Conservation (phyloP, 2,888 invertebrate genomes). For the Argyresthia goedartella region DNA sequence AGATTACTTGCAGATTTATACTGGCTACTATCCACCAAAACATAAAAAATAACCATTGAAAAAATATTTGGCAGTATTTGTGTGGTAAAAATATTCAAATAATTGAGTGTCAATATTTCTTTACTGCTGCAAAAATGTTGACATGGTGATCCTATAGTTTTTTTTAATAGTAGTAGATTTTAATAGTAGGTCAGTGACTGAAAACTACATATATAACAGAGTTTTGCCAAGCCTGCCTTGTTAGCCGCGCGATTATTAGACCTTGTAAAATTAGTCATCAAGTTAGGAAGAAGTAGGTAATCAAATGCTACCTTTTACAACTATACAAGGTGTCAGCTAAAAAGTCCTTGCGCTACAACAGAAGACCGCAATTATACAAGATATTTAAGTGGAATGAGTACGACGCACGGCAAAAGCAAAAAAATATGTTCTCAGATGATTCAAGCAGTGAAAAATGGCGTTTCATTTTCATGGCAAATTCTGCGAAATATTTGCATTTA, state of each 20-base stretch:
- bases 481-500: background rate
- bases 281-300: background rate
- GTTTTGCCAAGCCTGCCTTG: background rate
- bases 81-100: too few species aligned
- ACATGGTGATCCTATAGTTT: too few species aligned
- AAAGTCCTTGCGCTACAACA: too few species aligned
- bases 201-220: background rate
- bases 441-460: constrained; percentile 62
- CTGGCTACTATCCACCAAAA: too few species aligned
- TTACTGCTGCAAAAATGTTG: too few species aligned
- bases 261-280: constrained; percentile 5
- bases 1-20: too few species aligned
- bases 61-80: too few species aligned
- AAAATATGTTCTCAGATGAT: constrained; percentile 33
- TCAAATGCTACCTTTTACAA: background rate
- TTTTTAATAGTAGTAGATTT: too few species aligned
- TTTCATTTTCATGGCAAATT: constrained; percentile 22
- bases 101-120: too few species aligned
- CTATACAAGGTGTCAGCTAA: background rate
- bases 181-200: constrained; percentile 3
- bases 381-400: background rate
- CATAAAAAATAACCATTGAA: too few species aligned
- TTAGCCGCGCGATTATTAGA: background rate
- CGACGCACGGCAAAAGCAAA: constrained; percentile 26
- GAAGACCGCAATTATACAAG: background rate